A percentile compares a stretch with the other conserved stretches of the same genome.
Conservation (phyloP, 2,888 invertebrate genomes). For the Eudemis profundana region DNA sequence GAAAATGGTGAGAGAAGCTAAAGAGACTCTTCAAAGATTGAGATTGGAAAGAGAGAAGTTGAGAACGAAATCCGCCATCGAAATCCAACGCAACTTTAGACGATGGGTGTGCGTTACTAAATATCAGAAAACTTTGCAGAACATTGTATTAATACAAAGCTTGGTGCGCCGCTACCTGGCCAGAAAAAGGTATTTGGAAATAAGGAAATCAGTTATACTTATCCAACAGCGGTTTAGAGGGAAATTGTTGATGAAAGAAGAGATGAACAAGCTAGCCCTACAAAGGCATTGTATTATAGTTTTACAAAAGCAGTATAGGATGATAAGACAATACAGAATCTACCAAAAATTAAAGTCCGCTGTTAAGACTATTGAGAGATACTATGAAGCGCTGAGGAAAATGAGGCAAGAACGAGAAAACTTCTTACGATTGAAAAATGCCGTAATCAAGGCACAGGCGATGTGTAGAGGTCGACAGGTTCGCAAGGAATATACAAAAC, state of each 20-base stretch:
- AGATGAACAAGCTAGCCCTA: slow-evolving; percentile 58
- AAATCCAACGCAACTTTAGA: slow-evolving; percentile 65
- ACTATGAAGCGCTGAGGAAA: slow-evolving; percentile 62
- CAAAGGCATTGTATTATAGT: slow-evolving; percentile 59
- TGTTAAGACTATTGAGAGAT: slow-evolving; percentile 58
- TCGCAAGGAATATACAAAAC: slow-evolving; percentile 64
- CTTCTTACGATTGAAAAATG: slow-evolving; percentile 62
- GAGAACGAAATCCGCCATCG: slow-evolving; percentile 59
- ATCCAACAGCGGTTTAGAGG: slow-evolving; percentile 75
- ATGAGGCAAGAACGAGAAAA: slow-evolving; percentile 65
- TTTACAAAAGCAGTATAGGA: slow-evolving; percentile 78
- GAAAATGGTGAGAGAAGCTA: slow-evolving; percentile 63
- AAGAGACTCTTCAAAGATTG: slow-evolving; percentile 56
- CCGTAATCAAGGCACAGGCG: slow-evolving; percentile 76
- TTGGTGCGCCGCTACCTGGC: slow-evolving; percentile 61
- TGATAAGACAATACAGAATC: slow-evolving; percentile 57
- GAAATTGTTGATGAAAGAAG: slow-evolving; percentile 66
- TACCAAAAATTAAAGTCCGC: slow-evolving; percentile 61
- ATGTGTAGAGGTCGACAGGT: slow-evolving; percentile 73
- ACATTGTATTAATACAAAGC: slow-evolving; percentile 64
- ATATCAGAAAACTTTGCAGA: slow-evolving; percentile 56
- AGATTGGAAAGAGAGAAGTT: slow-evolving; percentile 58
- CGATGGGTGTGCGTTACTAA: slow-evolving; percentile 67
- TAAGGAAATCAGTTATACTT: slow-evolving; percentile 58
- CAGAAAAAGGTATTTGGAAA: slow-evolving; percentile 58